Evolutionary conservation across 2,797 vertebrate genomes (phyloP), one percentile per base, ranked within the genome.

Genomic region (Rhinella marina): DNA sequence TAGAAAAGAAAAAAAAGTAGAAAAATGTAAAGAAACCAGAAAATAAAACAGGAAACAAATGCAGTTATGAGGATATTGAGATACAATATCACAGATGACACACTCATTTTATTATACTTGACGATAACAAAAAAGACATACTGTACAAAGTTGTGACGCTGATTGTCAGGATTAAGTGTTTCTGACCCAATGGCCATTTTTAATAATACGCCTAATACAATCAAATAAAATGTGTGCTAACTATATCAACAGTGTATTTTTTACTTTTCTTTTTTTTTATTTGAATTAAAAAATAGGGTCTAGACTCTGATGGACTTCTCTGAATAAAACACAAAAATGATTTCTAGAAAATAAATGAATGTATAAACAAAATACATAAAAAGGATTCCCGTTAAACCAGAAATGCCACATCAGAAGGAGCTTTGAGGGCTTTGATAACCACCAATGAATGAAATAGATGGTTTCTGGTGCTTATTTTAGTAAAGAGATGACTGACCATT

Each of bases 1-100:
- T 91, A 90, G 80, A 92, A 94, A 91, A 90, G 90, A 94, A 94
- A 76, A 82, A 89, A 81, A 0, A 10, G 29, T 59, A 3, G 91
- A 94, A 93, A 93, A 91, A 21, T 79, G 25, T 82, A 64, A 89
- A 50, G 10, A 59, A 73, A 57, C 5, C 12, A 86, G 25, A 86
- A 89, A 82, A 78, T 81, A 79, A 79, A 73, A 76, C 57, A 62
- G 19, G 61, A 73, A 73, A 84, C 29, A 82, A 52, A 54, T 85
- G 61, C 72, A 85, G 7, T 52, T 25, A n/a, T 76, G 56, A 48
- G 57, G 32, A 76, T 57, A 86, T 56, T 68, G 29, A 82, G 54
- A 82, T 11, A 57, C 68, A 77, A 88, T 77, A 81, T 76, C 52
- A 86, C 48, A 25, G 57, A 27, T 56, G 78, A 66, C 57, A 48